phyloP scores from a whole-genome alignment of 2,113 vertebrate species.

The Anoplopoma fimbria region DNA sequence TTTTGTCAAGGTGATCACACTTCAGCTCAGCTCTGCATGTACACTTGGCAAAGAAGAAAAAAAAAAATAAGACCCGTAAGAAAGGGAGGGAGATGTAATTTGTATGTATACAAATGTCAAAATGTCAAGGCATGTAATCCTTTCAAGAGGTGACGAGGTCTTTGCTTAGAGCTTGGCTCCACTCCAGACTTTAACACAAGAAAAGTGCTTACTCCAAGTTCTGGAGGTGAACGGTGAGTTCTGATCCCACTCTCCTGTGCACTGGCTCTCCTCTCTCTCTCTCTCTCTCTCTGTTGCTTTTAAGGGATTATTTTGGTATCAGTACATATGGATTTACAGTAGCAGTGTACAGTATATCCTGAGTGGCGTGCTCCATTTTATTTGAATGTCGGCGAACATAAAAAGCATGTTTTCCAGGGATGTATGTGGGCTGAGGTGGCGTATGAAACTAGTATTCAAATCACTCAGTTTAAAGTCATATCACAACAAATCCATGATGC shows the following conservation, averaged over 20 bases:
- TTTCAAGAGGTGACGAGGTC: conserved; percentile 84
- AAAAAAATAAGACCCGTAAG: conserved; percentile 44
- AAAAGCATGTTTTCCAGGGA: conserved; percentile 33
- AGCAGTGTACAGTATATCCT: conserved; percentile 45
- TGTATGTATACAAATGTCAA: conserved; percentile 84
- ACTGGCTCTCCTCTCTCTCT: conserved; percentile 11
- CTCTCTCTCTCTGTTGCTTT: conserved; percentile 26
- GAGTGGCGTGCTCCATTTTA: conserved; percentile 52
- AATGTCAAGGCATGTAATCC: conserved; percentile 87
- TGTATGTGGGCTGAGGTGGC: not conserved
- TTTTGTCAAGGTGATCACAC: conserved; percentile 28
- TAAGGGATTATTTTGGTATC: conserved; percentile 65
- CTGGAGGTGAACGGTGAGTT: conserved; percentile 70
- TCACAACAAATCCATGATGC: conserved; percentile 27
- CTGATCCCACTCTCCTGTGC: conserved; percentile 46
- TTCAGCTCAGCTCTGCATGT: conserved; percentile 20
- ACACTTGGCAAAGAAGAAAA: conserved; percentile 48
- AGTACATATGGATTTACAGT: conserved; percentile 67
- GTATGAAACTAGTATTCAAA: not conserved
- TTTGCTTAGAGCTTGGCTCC: conserved; percentile 76
- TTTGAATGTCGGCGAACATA: conserved; percentile 40
- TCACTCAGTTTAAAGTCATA: not conserved
- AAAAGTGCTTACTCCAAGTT: conserved; percentile 83
- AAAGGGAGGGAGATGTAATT: conserved; percentile 82
- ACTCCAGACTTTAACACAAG: conserved; percentile 79